Evolutionary conservation across 2,113 vertebrate species (phyloP).

Genomic region (Rhynchopsitta pachyrhyncha): DNA sequence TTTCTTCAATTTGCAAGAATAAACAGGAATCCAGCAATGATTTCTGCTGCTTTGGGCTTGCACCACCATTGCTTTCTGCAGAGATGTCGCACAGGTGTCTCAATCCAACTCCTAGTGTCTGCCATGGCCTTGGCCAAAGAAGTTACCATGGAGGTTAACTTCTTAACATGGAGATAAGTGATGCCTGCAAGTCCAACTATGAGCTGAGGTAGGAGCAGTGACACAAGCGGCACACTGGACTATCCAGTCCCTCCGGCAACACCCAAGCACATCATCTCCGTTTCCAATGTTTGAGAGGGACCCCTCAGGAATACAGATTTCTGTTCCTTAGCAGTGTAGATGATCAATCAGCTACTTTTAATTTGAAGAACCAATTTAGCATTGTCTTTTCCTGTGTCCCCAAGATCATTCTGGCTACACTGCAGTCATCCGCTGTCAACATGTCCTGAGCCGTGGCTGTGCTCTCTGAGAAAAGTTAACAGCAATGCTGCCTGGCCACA

Average conservation of each 20-base stretch:
- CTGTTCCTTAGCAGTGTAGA: background rate
- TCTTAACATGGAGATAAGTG: background rate
- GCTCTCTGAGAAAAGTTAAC: background rate
- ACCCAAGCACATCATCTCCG: background rate
- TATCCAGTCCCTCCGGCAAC: background rate
- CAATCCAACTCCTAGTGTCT: background rate
- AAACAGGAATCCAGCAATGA: background rate
- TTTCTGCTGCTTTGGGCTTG: background rate
- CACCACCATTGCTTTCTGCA: background rate
- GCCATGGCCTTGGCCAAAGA: background rate
- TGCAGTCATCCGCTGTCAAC: background rate
- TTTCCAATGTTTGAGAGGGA: background rate
- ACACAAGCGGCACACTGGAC: fast-evolving
- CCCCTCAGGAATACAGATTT: fast-evolving
- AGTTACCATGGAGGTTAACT: background rate
- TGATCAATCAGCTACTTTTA: background rate
- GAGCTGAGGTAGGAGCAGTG: background rate
- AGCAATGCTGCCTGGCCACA: background rate
- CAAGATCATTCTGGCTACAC: background rate
- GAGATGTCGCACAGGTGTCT: background rate
- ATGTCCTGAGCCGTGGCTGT: fast-evolving
- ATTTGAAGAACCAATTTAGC: background rate
- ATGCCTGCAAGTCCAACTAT: background rate
- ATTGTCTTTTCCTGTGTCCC: background rate
- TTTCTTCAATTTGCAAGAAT: background rate